Percentiles rank a stretch among this genome's conserved stretches.
Conservation (phyloP, 2,888 invertebrate genomes). For the Amaurobius ferox region DNA sequence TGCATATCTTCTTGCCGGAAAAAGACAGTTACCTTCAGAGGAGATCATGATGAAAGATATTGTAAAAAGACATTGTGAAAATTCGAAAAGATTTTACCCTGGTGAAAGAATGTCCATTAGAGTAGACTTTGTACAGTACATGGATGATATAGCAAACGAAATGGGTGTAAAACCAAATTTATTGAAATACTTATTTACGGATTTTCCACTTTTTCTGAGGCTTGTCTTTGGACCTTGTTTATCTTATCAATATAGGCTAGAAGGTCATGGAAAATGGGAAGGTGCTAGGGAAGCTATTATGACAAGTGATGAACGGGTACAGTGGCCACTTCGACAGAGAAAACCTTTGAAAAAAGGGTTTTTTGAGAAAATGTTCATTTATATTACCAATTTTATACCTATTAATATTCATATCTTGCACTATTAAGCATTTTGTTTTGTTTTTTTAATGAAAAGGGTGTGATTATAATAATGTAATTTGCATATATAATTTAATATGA, state of each 20-base stretch:
- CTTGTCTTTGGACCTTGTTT: conserved; percentile 76
- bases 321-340: conserved; percentile 24
- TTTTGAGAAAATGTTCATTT: background rate
- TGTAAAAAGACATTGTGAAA: background rate
- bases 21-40: conserved; percentile 22
- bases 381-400: background rate
- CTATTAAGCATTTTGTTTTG: background rate
- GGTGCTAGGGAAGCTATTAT: conserved; percentile 79
- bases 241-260: conserved; percentile 77
- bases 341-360: background rate
- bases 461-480: too few relatives aligned
- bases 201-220: conserved; percentile 74
- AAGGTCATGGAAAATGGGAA: conserved; percentile 78
- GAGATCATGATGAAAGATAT: conserved; percentile 45
- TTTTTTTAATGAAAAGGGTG: too few relatives aligned
- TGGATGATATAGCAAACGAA: conserved; percentile 79
- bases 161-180: conserved; percentile 78
- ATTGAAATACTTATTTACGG: conserved; percentile 75
- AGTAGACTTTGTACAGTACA: conserved; percentile 76
- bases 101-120: conserved; percentile 21
- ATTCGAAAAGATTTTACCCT: background rate
- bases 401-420: background rate
- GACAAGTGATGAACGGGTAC: conserved; percentile 73
- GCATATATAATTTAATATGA: too few relatives aligned
- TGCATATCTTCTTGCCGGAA: conserved; percentile 47